Evolutionary conservation across 23 tunicate genomes (phyloP).

Genomic region (Phallusia fumigata): DNA sequence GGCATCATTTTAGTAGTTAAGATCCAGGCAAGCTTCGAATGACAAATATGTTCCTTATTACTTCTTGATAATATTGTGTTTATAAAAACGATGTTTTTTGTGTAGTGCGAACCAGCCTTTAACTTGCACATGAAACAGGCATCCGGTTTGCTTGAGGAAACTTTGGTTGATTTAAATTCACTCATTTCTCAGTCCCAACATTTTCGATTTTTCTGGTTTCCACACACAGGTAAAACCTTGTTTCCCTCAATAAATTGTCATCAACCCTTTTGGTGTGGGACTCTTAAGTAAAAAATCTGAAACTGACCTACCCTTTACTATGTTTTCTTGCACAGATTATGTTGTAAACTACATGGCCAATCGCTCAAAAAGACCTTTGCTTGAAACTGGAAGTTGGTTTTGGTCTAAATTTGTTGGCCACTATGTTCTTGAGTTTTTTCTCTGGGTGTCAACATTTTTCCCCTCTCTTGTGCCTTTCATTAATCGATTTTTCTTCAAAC

Average conservation of each 20-base stretch:
- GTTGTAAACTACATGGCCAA: not conserved
- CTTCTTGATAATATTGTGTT: not conserved
- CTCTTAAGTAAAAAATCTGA: too few relatives aligned
- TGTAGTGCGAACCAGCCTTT: constrained; percentile 58
- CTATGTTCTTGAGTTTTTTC: constrained; percentile 28
- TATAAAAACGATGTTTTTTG: not conserved
- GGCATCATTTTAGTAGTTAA: constrained; percentile 37
- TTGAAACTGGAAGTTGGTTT: constrained; percentile 18
- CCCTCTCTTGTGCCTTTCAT: constrained; percentile 28
- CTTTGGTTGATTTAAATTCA: constrained; percentile 13
- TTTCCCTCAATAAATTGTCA: too few relatives aligned
- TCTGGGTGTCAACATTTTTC: constrained; percentile 43
- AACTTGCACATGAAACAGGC: constrained; percentile 18
- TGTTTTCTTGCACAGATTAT: constrained; percentile 9
- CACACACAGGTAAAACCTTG: constrained; percentile 53
- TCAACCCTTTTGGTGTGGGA: too few relatives aligned
- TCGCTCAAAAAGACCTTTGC: constrained; percentile 3
- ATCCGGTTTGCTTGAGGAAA: not conserved
- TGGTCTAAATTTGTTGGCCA: constrained; percentile 15
- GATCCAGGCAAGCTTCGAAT: constrained; percentile 19
- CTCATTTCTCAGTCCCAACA: constrained; percentile 20
- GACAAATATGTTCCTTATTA: not conserved
- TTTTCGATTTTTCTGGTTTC: constrained; percentile 41
- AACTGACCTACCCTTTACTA: too few relatives aligned
- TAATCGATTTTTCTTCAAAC: constrained; percentile 17